Percentiles rank a stretch among this genome's conserved stretches.
These are phyloP conservation scores for Syngnathus acus DNA, from an alignment of 2,797 vertebrate genomes.

Conservation along the genomic window DNA sequence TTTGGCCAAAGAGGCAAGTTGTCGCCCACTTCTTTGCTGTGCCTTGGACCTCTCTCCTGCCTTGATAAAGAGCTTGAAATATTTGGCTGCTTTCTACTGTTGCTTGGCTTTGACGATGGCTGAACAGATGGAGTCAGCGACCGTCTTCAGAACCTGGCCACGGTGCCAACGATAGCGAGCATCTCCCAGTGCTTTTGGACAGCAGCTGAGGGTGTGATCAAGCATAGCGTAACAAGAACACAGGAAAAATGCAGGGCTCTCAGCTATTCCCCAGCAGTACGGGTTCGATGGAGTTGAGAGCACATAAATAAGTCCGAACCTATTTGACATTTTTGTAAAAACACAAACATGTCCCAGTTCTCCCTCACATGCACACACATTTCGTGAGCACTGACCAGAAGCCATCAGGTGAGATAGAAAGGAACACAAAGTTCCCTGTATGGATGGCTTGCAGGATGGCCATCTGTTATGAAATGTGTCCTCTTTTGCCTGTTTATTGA, in stretches of 20 bases:
- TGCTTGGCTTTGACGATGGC: not conserved
- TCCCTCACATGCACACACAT: not conserved
- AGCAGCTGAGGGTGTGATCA: not conserved
- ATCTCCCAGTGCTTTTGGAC: not conserved
- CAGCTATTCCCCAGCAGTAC: not conserved
- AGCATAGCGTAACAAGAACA: not conserved
- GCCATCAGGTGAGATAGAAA: not conserved
- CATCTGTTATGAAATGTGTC: conserved; percentile 3
- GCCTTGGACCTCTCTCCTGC: no score
- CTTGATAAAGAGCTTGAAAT: not conserved
- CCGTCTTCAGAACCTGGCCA: not conserved
- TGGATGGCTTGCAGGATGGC: conserved; percentile 1
- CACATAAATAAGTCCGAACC: not conserved
- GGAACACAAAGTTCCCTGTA: not conserved
- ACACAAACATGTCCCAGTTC: not conserved
- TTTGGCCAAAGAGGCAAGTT: no score
- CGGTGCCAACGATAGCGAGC: not conserved
- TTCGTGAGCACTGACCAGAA: not conserved
- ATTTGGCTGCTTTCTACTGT: not conserved
- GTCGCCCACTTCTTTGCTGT: no score
- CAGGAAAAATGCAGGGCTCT: not conserved
- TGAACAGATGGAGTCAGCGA: not conserved
- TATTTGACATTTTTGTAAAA: not conserved
- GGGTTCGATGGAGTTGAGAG: not conserved
- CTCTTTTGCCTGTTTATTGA: not conserved